Evolutionary conservation across 2,797 vertebrate species (phyloP).

Genomic region (Cyprinodon diabolis): DNA sequence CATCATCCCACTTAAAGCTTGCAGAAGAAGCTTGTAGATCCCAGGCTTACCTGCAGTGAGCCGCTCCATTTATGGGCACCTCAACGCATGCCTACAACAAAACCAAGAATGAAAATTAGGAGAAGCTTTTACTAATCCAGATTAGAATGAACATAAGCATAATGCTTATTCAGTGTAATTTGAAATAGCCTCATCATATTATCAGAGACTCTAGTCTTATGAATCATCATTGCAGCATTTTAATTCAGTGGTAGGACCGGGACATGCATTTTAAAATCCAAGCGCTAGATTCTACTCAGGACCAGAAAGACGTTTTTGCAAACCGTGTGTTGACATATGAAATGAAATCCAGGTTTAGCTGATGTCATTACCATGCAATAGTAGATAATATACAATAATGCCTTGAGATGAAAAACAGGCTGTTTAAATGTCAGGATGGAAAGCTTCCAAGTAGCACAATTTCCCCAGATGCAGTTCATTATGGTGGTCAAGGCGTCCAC

Average conservation of each 20-base stretch:
- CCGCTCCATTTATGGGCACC: fast-evolving
- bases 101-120: background rate
- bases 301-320: background rate
- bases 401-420: background rate
- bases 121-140: fast-evolving
- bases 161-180: slow-evolving; percentile 73
- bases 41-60: slow-evolving; percentile 27
- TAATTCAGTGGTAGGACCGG: background rate
- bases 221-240: slow-evolving; percentile 65
- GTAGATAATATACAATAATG: no score
- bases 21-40: fast-evolving
- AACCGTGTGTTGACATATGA: background rate
- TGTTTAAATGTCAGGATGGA: background rate
- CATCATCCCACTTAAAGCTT: slow-evolving; percentile 60
- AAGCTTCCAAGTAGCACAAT: background rate
- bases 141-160: background rate
- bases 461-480: no score
- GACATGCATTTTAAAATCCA: background rate
- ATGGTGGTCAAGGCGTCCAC: no score
- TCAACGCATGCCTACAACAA: background rate
- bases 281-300: background rate
- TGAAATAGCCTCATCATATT: slow-evolving; percentile 72
- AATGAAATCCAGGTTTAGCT: background rate
- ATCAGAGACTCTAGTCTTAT: slow-evolving; percentile 84
- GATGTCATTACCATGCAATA: background rate